A percentile compares a stretch with the other conserved stretches of the same genome.
phyloP scores from a whole-genome alignment of 2,888 invertebrate species.

The Andricus quercusramuli region DNA sequence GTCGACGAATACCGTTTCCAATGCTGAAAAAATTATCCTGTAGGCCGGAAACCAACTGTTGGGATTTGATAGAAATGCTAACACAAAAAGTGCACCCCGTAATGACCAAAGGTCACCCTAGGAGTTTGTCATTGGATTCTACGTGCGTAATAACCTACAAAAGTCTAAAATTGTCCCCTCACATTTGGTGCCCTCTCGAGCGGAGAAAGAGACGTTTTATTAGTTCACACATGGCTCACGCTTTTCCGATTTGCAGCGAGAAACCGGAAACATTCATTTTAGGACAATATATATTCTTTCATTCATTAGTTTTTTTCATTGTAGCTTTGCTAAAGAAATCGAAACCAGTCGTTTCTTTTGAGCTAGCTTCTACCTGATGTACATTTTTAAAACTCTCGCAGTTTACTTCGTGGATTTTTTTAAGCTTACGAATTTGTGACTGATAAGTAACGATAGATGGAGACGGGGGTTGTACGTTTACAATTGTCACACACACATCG shows the following conservation, averaged over 20 bases:
- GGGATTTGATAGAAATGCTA: constrained; percentile 73
- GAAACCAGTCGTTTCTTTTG: background rate
- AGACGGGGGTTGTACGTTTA: constrained; percentile 42
- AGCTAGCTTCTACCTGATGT: background rate
- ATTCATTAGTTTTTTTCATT: background rate
- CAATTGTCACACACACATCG: constrained; percentile 47
- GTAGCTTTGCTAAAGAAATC: no score
- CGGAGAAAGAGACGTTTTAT: constrained; percentile 25
- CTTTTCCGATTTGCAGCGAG: constrained; percentile 15
- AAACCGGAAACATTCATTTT: constrained; percentile 47
- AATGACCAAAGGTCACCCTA: constrained; percentile 56
- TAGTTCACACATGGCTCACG: constrained; percentile 4
- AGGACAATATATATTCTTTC: background rate
- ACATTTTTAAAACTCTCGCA: no score
- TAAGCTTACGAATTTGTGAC: background rate
- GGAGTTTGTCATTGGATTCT: constrained; percentile 7
- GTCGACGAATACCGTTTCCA: constrained; percentile 11
- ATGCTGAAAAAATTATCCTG: background rate
- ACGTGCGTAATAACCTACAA: background rate
- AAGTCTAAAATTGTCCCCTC: constrained; percentile 14
- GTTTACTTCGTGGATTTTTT: background rate
- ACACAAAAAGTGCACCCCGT: constrained; percentile 58
- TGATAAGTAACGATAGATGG: background rate
- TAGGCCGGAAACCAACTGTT: constrained; percentile 67
- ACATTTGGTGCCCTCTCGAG: background rate